Evolutionary conservation across 2,113 vertebrate genomes (phyloP), one percentile per base, ranked within the genome.

Genomic region (Oreochromis aureus): DNA sequence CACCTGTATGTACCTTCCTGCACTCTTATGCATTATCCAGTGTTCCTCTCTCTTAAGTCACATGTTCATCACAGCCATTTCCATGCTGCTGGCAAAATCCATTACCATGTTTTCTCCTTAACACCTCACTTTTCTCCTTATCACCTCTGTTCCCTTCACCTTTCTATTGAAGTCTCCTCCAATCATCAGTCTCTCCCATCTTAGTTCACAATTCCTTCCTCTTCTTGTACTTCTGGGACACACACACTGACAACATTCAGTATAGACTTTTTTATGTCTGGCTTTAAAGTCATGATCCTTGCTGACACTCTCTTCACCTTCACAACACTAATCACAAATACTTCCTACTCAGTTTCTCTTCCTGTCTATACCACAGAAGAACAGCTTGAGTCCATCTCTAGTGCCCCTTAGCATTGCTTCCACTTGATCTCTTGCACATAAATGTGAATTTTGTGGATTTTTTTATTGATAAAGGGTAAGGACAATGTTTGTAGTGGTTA

Each of bases 21-120:
- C 59, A 36, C 18, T 63, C 3, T 0, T 1, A 36, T 6, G 30
- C 5, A 0, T 63, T 63, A 63, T 36, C 59, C 10, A 36, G 59
- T 63, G 6, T 36, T 63, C 59, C 59, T 11, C 10, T 7, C 16
- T 63, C 6, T 46, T 46, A 46, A 46, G 13, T 46, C 13, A 15
- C 44, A 46, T 46, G 44, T 46, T 46, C 13, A 63, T 63, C 32
- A 36, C 59, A 63, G 32, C 0, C 2, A 19, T 63, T 63, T 63
- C 59, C 2, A 0, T n/a, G 0, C 0, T 63, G 32, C 59, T 63
- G 0, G 3, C 1, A n/a, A 11, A 34, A n/a, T 3, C 32, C 18
- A 7, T 19, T 63, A 63, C 32, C 59, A 63, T 63, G 0, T 36
- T 63, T 63, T 63, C 32, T 36, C 36, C 36, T 36, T 36, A 36